These are phyloP conservation scores for Diarsia rubi DNA, from an alignment of 2,888 invertebrate species.

Conservation along the genomic window DNA sequence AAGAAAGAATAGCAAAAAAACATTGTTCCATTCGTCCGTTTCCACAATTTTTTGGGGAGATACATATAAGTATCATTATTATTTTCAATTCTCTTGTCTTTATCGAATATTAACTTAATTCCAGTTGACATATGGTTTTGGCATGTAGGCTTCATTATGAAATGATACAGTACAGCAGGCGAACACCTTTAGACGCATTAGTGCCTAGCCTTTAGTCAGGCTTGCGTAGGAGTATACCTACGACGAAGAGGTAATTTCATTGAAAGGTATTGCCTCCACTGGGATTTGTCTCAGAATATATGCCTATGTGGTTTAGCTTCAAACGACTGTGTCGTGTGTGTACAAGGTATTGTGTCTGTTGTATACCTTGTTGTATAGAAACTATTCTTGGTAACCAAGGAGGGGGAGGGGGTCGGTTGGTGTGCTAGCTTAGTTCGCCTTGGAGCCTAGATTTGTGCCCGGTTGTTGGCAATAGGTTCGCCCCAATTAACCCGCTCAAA, in stretches of 20 bases:
- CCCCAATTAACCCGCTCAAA: no score
- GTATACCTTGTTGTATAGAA: not conserved
- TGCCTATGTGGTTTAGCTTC: not conserved
- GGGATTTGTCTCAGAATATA: conserved; percentile 20
- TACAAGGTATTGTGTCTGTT: not conserved
- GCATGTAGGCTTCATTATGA: not conserved
- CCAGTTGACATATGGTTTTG: not conserved
- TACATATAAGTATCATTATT: no score
- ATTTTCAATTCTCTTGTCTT: not conserved
- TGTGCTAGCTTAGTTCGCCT: no score
- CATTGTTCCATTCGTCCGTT: not conserved
- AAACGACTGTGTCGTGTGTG: not conserved
- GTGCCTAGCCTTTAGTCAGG: not conserved
- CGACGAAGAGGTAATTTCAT: conserved; percentile 22
- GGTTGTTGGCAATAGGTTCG: no score
- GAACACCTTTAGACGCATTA: not conserved
- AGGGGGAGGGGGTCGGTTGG: no score
- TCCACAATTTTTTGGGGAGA: no score
- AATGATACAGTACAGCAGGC: not conserved
- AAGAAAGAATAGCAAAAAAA: not conserved
- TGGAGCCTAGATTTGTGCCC: no score
- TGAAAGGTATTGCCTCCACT: conserved; percentile 25
- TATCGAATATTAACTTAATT: not conserved
- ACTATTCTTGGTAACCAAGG: not conserved
- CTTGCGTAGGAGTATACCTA: conserved; percentile 5